Evolutionary conservation across 2,797 vertebrate species (phyloP).

Genomic region (Alcedo atthis): DNA sequence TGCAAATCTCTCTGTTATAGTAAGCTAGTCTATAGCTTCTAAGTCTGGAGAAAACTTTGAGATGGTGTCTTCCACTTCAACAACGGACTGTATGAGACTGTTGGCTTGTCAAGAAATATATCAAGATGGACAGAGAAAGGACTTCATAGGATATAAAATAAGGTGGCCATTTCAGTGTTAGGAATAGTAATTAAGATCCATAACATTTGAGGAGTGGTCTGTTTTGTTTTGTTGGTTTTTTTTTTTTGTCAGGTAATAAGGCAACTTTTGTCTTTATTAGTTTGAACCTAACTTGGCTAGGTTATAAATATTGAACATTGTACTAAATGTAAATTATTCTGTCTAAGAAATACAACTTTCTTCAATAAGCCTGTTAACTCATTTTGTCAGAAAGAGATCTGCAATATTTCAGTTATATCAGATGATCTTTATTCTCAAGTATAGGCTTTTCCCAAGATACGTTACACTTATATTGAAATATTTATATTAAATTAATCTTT

Average conservation of each 20-base stretch:
- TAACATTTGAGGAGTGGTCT: not conserved
- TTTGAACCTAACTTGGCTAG: not conserved
- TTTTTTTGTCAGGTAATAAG: not conserved
- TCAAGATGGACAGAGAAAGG: not conserved
- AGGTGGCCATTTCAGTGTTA: not conserved
- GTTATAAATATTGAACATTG: not conserved
- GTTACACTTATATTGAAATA: not conserved
- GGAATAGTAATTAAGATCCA: not conserved
- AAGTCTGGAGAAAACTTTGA: not conserved
- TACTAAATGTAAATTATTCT: not conserved
- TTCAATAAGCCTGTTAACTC: not conserved
- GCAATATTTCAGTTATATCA: not conserved
- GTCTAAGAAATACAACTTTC: not conserved
- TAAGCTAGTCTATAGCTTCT: not conserved
- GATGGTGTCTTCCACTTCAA: not conserved
- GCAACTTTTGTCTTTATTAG: not conserved
- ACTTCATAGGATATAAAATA: not conserved
- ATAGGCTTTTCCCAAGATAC: not conserved
- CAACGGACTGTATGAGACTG: not conserved
- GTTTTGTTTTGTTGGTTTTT: not conserved
- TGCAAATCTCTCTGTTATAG: not conserved
- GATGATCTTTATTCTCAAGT: not conserved
- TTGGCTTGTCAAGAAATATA: not conserved
- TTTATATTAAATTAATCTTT: not conserved
- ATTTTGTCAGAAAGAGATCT: not conserved